Conservation (phyloP, 30 jellyfish, hydroid and myxozoan species). For the Clytia hemisphaerica region DNA sequence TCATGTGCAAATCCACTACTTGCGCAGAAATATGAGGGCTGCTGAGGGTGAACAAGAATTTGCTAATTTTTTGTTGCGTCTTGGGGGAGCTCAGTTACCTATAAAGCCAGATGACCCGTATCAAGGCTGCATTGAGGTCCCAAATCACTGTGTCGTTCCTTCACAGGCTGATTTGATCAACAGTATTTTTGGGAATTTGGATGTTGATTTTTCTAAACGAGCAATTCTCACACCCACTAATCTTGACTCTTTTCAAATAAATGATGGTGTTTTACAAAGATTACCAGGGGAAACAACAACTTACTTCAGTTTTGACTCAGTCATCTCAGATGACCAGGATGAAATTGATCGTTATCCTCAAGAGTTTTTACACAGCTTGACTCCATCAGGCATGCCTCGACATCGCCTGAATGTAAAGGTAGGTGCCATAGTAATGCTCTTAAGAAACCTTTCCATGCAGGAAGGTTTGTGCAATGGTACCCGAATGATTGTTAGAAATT, state of each 20-base stretch:
- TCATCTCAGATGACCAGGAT: constrained; percentile 17
- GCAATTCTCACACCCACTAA: constrained; percentile 28
- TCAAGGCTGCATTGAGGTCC: background rate
- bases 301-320: constrained; percentile 19
- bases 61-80: background rate
- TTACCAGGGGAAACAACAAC: constrained; percentile 23
- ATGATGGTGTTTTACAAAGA: background rate
- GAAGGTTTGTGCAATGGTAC: constrained; percentile 41
- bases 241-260: constrained; percentile 14
- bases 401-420: constrained; percentile 42
- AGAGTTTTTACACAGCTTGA: too few species aligned
- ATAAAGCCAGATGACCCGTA: constrained; percentile 1
- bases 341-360: too few species aligned
- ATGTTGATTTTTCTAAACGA: constrained; percentile 14
- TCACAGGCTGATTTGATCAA: background rate
- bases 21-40: constrained; percentile 24
- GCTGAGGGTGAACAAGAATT: background rate
- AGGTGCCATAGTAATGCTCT: constrained; percentile 40
- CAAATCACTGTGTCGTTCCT: background rate
- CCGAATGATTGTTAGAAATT: constrained; percentile 17
- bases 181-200: too few species aligned
- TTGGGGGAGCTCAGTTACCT: constrained; percentile 24
- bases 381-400: constrained; percentile 51
- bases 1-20: background rate
- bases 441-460: constrained; percentile 26